Evolutionary conservation across 1,140 invertebrate species (phyloP).

Genomic region (Cotesia glomerata): DNA sequence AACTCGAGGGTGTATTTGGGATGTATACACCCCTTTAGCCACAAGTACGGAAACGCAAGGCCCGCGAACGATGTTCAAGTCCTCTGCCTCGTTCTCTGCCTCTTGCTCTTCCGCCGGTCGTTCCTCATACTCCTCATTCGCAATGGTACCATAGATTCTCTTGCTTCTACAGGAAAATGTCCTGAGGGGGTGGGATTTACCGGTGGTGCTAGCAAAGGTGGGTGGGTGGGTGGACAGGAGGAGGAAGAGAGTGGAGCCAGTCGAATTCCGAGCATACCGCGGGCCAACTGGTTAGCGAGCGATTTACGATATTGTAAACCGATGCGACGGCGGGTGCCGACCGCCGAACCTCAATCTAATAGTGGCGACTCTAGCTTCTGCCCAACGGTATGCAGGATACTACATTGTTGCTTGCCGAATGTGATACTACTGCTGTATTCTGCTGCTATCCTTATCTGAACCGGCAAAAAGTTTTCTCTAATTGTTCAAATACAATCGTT

Average conservation of each 20-base stretch:
- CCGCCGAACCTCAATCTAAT: conserved; percentile 55
- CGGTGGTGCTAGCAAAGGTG: conserved; percentile 29
- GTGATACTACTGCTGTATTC: conserved; percentile 26
- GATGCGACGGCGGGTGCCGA: conserved; percentile 50
- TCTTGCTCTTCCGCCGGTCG: conserved; percentile 10
- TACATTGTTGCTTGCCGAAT: conserved; percentile 36
- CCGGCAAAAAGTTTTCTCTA: not conserved
- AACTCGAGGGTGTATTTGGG: conserved; percentile 7
- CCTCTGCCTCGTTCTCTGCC: conserved; percentile 1
- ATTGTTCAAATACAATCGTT: not conserved
- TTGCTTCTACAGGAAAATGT: conserved; percentile 7
- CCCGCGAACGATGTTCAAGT: conserved; percentile 43
- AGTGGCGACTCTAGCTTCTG: conserved; percentile 51
- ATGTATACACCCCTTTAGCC: conserved; percentile 4
- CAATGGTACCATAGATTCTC: conserved; percentile 14
- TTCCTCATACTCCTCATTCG: conserved; percentile 3
- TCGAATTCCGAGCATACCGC: conserved; percentile 57
- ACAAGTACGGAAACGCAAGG: conserved; percentile 43
- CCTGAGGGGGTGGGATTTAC: conserved; percentile 15
- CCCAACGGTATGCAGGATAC: conserved; percentile 37
- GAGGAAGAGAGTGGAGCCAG: conserved; percentile 39
- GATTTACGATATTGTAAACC: conserved; percentile 63
- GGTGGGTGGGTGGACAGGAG: conserved; percentile 31
- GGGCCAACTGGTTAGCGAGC: conserved; percentile 58
- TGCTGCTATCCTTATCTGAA: conserved; percentile 7